Evolutionary conservation across 1,140 invertebrate species (phyloP), one percentile per base, ranked within the genome.

Genomic region (Cherax destructor): DNA sequence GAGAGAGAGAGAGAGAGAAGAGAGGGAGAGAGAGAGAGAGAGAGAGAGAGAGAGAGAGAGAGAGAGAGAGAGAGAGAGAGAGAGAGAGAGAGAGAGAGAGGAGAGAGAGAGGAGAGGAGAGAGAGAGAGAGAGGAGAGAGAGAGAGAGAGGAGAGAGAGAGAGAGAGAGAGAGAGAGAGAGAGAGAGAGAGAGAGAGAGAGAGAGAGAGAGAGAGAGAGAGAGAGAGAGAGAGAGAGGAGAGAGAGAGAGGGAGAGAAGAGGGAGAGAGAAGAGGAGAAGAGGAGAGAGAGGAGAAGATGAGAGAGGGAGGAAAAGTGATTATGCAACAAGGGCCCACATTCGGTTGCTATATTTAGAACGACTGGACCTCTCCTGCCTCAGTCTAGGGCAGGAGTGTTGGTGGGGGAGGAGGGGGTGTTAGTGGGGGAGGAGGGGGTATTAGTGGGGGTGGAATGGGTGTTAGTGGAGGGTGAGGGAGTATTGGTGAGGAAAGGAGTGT

Each of bases 141-240:
- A 49, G 50, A 49, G n/a, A 49, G n/a, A 52, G n/a, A 52, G 78
- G 78, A 50, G 10, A 50, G 9, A 41, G 41, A 78, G 11, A 13
- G 52, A 56, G 52, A 56, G 52, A 56, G 52, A 80, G 78, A 80
- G 78, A 80, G 78, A 80, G 78, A 80, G 78, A 80, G n/a, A 49
- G 50, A 49, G 50, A 49, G 50, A 49, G 50, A 49, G 50, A 49
- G 50, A 49, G 50, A 21, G 50, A 49, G 50, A 49, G 50, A 49
- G 50, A 49, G 52, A 49, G 50, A 49, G 50, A 49, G 50, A 49
- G n/a, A 49, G n/a, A 50, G 77, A 78, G 41, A 50, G 18, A 49
- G 16, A 78, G 78, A 50, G 10, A 50, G 9, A 41, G 41, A 78
- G 11, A 13, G 52, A 56, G 52, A 56, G 52, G 10, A 10, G 52